Evolutionary conservation across 2,888 invertebrate species (phyloP).

Genomic region (Hoplodrina blanda): DNA sequence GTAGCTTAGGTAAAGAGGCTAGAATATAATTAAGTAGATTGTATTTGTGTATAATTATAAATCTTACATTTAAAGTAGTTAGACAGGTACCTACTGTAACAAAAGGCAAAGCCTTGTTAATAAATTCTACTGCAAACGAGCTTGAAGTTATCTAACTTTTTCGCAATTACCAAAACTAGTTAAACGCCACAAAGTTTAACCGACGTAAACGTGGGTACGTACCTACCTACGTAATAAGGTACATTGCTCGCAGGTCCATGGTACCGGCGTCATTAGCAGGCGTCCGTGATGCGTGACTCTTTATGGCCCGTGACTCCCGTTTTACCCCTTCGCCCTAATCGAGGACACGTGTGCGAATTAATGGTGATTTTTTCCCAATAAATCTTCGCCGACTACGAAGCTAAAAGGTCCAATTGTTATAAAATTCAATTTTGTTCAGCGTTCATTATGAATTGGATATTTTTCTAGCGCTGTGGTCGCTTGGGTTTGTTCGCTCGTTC

Average conservation of each 20-base stretch:
- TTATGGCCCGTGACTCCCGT: slow-evolving; percentile 86
- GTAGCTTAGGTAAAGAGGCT: too few relatives aligned
- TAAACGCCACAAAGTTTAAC: slow-evolving; percentile 51
- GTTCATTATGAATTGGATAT: slow-evolving; percentile 62
- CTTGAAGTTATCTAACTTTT: slow-evolving; percentile 41
- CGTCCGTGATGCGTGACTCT: slow-evolving; percentile 85
- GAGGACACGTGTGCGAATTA: slow-evolving; percentile 88
- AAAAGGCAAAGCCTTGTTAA: slow-evolving; percentile 7
- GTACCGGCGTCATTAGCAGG: slow-evolving; percentile 81
- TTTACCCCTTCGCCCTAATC: slow-evolving; percentile 87
- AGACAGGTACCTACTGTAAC: not conserved
- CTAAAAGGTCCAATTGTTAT: slow-evolving; percentile 77
- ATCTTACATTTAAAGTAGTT: not conserved
- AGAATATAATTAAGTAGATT: too few relatives aligned
- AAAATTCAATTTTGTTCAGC: slow-evolving; percentile 61
- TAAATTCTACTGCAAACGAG: slow-evolving; percentile 36
- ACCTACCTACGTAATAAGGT: slow-evolving; percentile 47
- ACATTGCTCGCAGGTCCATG: slow-evolving; percentile 53
- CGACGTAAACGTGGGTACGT: slow-evolving; percentile 22
- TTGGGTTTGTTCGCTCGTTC: slow-evolving; percentile 43
- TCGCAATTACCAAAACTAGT: slow-evolving; percentile 61
- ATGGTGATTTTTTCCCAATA: slow-evolving; percentile 85
- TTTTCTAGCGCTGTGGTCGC: slow-evolving; percentile 58
- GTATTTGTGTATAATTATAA: not conserved
- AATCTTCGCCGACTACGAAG: slow-evolving; percentile 69